Evolutionary conservation across 2,888 invertebrate species (phyloP), one percentile per base, ranked within the genome.

Genomic region (Dasysyrphus albostriatus): DNA sequence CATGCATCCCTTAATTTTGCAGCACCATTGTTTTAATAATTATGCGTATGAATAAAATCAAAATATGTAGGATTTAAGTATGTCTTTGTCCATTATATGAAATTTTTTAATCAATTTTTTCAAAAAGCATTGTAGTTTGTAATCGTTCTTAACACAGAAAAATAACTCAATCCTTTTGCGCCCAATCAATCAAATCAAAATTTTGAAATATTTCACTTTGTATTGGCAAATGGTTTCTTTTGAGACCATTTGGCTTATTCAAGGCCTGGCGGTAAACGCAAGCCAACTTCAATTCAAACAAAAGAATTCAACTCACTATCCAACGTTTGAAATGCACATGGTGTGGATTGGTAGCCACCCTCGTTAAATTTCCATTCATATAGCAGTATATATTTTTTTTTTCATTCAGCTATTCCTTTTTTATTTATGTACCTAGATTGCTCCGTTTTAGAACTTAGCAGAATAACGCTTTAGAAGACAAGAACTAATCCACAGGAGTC

Each of bases 401-500:
- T 59, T 29, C 8, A 24, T 44, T 44, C 37, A 39, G 32, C 16
- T 5, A 49, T 51, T n/a, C 44, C 54, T 44, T 56, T 69, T 72
- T 69, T n/a, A n/a, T n/a, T 70, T 70, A 84, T 72, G 76, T 77
- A 85, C 69, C 59, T 81, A 81, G 84, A 85, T 85, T 85, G 84
- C 81, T 85, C 84, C 85, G 81, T 85, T 81, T 85, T 81, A 81
- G 67, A 85, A 81, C 77, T 85, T 77, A 81, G 81, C 85, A 85
- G 81, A 81, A 77, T 73, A 85, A 85, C 85, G 85, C 81, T 85
- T 81, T 76, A 85, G 61, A 81, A 85, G 81, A 81, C 85, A 85
- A 85, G 85, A 85, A 85, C 81, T 85, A 85, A 85, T 85, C 81
- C 77, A 49, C 77, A 74, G 61, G 72, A 85, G 39, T 76, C 73